Evolutionary conservation across 2,113 vertebrate species (phyloP), one percentile per base, ranked within the genome.

Genomic region (Vireo altiloquus): DNA sequence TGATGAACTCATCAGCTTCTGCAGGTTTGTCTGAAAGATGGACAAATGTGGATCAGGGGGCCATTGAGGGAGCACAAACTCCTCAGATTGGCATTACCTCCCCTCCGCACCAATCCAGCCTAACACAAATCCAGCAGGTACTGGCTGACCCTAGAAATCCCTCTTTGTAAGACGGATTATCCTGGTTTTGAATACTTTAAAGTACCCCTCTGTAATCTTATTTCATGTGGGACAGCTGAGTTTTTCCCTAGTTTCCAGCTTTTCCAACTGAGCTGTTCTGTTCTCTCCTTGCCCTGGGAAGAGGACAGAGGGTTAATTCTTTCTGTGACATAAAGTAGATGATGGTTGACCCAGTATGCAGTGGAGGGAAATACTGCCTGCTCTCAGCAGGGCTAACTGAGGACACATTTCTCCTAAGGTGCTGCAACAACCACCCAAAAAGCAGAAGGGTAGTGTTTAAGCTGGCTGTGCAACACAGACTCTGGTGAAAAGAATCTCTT

Each of bases 1-100:
- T 0, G 99, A 96, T 0, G 99, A 99, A 46, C 98, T 98, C 99
- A 99, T 99, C 90, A 99, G 98, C 82, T 98, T 98, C 98, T 99
- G 99, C 17, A 99, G 97, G 96, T 99, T 99, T 30, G 98, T 99
- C 99, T 99, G 91, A 24, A 70, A 70, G 71, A 82, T 9, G 9
- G 31, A 74, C 14, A 25, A 35, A 49, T 64, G 23, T 63, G 59
- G 59, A 54, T 79, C 82, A 50, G 3, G 2, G 22, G 35, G 33
- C 15, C 54, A 88, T 42, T 52, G 31, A 87, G 23, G 37, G 63
- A 87, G 30, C 56, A 89, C 35, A 68, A 12, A 61, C 33, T 83
- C 63, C 47, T 76, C 57, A 74, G 24, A 27, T 11, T 63, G 52
- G 25, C 28, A 52, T 44, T 52, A 49, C n/a, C 66, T 40, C 35